phyloP scores from a whole-genome alignment of 2,113 vertebrate genomes.

The Nycticebus coucang region DNA sequence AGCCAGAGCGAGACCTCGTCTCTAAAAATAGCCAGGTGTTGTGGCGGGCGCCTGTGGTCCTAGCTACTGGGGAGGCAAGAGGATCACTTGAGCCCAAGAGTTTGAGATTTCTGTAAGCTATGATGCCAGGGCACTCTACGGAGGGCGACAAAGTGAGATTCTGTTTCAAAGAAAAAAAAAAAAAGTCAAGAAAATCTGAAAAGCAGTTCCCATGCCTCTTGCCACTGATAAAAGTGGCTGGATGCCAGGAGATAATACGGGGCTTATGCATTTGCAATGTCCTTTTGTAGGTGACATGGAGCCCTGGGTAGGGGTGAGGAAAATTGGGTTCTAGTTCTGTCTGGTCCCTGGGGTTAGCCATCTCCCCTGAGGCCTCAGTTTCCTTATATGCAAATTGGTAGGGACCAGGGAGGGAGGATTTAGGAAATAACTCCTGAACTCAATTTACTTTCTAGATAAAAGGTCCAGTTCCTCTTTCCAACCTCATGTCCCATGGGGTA shows the following conservation, averaged over 20 bases:
- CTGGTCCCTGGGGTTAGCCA: not conserved
- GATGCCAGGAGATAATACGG: not conserved
- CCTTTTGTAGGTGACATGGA: not conserved
- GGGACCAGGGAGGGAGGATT: not conserved
- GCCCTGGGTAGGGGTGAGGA: not conserved
- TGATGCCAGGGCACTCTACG: too few relatives aligned
- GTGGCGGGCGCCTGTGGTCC: too few relatives aligned
- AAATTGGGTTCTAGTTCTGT: not conserved
- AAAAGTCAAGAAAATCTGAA: too few relatives aligned
- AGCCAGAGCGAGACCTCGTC: too few relatives aligned
- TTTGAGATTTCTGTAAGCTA: too few relatives aligned
- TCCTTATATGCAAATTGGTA: not conserved
- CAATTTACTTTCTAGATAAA: not conserved
- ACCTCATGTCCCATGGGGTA: too few relatives aligned
- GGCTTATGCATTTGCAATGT: not conserved
- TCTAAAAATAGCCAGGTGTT: too few relatives aligned
- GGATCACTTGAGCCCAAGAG: too few relatives aligned
- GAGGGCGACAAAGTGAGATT: too few relatives aligned
- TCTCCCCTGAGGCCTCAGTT: not conserved
- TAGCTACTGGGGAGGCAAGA: too few relatives aligned
- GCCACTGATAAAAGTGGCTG: not conserved
- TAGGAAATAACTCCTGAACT: not conserved
- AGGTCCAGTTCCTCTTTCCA: not conserved
- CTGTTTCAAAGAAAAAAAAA: too few relatives aligned
- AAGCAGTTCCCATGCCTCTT: not conserved